Evolutionary conservation across 2,888 invertebrate species (phyloP), one percentile per base, ranked within the genome.

Genomic region (Polydrusus pterygomalis): DNA sequence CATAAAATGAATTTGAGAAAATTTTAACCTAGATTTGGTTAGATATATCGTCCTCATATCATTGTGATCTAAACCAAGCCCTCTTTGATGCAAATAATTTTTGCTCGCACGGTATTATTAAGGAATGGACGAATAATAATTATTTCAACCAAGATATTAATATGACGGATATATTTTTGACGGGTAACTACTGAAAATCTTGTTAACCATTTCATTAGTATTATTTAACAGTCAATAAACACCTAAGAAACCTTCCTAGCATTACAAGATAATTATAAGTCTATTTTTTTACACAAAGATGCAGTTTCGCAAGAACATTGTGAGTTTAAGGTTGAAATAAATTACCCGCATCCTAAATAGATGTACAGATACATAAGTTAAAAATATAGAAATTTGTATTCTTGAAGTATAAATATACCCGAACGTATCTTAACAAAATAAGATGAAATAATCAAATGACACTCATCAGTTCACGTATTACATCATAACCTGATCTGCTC

Each of bases 301-400:
- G 25, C 15, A 34, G 45, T 65, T 65, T 49, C 49, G 25, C 11
- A 63, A 65, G 11, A 64, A 18, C 25, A 2, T 25, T 49, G 17
- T 25, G 49, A 65, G 65, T 65, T 65, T 65, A 65, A 65, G 65
- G 65, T 65, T 65, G 18, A 51, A 65, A 47, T 51, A 65, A 65
- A 45, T 47, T 47, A 51, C 8, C 25, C 17, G n/a, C 45, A 51
- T 65, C 65, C 47, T 15, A 60, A 38, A 18, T 38, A 17, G 15
- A 38, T 40, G 38, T 60, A 25, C 15, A 25, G 15, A 54, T 30
- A 13, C 20, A 11, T 51, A 20, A 10, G n/a, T n/a, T n/a, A n/a
- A n/a, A 51, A 13, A 17, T 17, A 47, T 1, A 47, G 13, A 47
- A 47, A 47, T 17, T 47, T 8, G 7, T 47, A 47, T 47, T 47